phyloP scores from a whole-genome alignment of 2,113 vertebrate genomes.

The Antechinus flavipes region DNA sequence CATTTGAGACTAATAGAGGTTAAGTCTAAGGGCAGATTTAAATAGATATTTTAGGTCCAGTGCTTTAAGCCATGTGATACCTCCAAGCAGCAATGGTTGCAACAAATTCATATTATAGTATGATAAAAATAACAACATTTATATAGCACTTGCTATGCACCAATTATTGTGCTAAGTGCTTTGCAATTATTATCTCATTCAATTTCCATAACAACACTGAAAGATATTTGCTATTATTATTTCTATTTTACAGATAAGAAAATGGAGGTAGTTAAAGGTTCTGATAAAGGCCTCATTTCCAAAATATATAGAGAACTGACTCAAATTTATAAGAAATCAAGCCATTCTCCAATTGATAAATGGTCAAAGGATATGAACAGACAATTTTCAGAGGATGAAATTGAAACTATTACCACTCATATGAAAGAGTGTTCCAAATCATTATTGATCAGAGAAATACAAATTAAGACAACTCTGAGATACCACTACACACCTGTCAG shows the following conservation, averaged over 20 bases:
- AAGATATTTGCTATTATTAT: background rate
- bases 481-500: too few species aligned
- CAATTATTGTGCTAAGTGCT: background rate
- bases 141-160: background rate
- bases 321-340: too few species aligned
- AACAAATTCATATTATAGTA: background rate
- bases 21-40: background rate
- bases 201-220: background rate
- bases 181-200: background rate
- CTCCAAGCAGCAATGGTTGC: background rate
- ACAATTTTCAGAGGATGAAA: too few species aligned
- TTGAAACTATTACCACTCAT: too few species aligned
- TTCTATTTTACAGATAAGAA: background rate
- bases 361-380: too few species aligned
- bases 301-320: too few species aligned
- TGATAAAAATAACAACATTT: background rate
- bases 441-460: too few species aligned
- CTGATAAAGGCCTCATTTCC: too few species aligned
- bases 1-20: background rate
- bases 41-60: background rate
- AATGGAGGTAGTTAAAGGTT: background rate
- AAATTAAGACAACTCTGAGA: too few species aligned
- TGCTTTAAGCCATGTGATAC: background rate
- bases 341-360: too few species aligned
- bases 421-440: too few species aligned